Evolutionary conservation across 2,113 vertebrate species (phyloP).

Genomic region (Chloebia gouldiae): DNA sequence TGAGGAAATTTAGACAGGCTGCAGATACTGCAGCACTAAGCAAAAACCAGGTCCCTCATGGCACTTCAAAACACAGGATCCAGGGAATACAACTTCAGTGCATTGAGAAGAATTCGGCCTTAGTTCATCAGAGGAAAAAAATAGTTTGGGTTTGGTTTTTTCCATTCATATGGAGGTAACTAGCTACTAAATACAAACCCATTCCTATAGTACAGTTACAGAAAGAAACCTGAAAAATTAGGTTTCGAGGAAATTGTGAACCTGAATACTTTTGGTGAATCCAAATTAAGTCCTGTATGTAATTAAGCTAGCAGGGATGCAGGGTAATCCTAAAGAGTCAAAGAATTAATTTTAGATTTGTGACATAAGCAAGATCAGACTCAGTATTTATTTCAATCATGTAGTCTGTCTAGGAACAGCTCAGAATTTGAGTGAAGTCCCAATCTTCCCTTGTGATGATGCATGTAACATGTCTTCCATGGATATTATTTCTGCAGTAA

Average conservation of each 20-base stretch:
- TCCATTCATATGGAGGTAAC: not conserved
- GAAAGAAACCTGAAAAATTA: not conserved
- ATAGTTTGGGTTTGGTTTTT: not conserved
- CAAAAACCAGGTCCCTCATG: not conserved
- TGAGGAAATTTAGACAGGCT: not conserved
- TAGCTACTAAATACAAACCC: not conserved
- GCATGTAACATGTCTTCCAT: not conserved
- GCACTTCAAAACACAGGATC: not conserved
- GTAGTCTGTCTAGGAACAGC: not conserved
- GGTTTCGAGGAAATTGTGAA: not conserved
- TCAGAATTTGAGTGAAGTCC: not conserved
- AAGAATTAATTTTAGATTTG: constrained; percentile 9
- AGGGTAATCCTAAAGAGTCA: not conserved
- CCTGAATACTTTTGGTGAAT: not conserved
- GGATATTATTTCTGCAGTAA: not conserved
- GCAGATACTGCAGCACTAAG: not conserved
- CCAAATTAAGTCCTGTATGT: not conserved
- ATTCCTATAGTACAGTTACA: not conserved
- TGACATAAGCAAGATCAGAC: not conserved
- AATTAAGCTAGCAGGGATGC: not conserved
- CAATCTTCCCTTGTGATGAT: not conserved
- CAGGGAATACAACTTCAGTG: not conserved
- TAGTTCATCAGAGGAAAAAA: not conserved
- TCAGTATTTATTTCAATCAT: not conserved
- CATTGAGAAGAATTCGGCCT: not conserved